Conservation (phyloP, 2,888 invertebrate species). For the Rhagophthalmus giganteus region DNA sequence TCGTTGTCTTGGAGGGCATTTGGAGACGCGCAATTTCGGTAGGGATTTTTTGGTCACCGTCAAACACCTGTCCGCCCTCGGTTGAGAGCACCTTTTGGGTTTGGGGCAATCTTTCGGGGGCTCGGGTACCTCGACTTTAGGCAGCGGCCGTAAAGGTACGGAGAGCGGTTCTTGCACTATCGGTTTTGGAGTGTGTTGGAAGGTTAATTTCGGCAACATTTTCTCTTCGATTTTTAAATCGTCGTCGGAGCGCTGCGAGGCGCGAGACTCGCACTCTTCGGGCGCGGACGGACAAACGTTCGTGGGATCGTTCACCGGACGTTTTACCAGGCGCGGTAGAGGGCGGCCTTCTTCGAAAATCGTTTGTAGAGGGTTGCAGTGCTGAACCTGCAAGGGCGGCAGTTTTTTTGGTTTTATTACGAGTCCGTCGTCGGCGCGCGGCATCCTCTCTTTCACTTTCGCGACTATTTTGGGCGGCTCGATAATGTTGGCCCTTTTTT, state of each 20-base stretch:
- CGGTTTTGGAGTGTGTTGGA: too few species aligned
- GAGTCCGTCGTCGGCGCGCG: conserved; percentile 3
- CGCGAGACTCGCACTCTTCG: neutral
- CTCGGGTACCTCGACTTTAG: conserved; percentile 3
- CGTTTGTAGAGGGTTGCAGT: neutral
- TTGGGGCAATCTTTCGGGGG: neutral
- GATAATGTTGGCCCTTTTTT: neutral
- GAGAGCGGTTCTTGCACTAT: too few species aligned
- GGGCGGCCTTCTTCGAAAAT: neutral
- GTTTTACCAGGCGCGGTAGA: too few species aligned
- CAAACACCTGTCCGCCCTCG: too few species aligned
- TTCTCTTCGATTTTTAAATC: neutral
- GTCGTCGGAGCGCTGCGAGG: too few species aligned
- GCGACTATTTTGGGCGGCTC: neutral
- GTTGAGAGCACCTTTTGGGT: too few species aligned
- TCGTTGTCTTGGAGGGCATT: neutral
- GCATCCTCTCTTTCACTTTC: neutral
- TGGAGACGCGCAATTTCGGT: neutral
- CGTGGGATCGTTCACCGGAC: too few species aligned
- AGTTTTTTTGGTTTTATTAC: neutral
- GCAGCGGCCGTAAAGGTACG: too few species aligned
- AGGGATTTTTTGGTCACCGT: too few species aligned
- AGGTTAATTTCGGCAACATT: too few species aligned
- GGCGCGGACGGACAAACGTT: too few species aligned
- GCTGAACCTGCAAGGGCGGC: neutral